Evolutionary conservation across 2,888 invertebrate species (phyloP), one percentile per base, ranked within the genome.

Genomic region (Pollenia griseotomentosa): DNA sequence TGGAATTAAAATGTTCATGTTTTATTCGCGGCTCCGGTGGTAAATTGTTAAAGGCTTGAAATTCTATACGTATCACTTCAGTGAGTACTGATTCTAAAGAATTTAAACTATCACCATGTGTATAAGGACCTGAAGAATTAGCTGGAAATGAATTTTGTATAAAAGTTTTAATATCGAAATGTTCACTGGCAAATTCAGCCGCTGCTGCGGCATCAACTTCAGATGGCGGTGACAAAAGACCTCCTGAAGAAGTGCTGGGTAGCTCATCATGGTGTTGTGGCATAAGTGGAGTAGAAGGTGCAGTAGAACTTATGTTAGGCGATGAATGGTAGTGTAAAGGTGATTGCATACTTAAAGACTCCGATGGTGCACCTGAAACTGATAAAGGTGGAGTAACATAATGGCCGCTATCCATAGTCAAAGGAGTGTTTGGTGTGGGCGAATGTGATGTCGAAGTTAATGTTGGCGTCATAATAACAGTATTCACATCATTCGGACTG

Each of bases 1-100:
- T 89, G 82, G 86, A 89, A 87, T 85, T 87, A 73, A 89, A 89
- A 80, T 89, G 88, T 84, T 92, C 92, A 74, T 92, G 89, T 82
- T 92, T 92, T 12, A 91, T 88, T 44, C 90, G 90, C 11, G 91
- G 89, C 10, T 89, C 83, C 0, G 88, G 83, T 66, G 91, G 90
- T 23, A 92, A 75, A 70, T 90, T 90, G 63, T 92, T 92, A 33
- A 97, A 94, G 90, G 92, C 90, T 90, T 97, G 97, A 92, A 96
- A 97, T 93, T 98, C 97, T 84, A 97, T 94, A 90, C 97, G 97
- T 88, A 97, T 97, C 10, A 97, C 97, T 90, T 97, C 97, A 86
- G 96, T 97, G 53, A 97, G 93, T 90, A 97, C 97, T 0, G 97
- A 96, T 91, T 97, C 97, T 92, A 97, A 97, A 6, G 96, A 96